phyloP scores from a whole-genome alignment of 2,888 invertebrate species.

The Sinohyriopsis cumingii region DNA sequence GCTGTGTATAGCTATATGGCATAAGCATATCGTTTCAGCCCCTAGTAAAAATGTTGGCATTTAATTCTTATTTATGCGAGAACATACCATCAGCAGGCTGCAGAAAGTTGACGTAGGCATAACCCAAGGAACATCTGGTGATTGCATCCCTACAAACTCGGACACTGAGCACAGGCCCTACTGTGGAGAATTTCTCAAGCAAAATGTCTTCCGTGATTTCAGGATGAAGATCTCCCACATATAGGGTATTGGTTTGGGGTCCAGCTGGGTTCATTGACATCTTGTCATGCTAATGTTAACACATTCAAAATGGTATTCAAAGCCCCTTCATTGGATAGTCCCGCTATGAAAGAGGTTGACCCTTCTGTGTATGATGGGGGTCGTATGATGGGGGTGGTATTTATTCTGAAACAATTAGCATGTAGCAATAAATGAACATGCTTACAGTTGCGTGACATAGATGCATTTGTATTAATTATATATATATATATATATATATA shows the following conservation, averaged over 20 bases:
- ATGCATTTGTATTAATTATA: too few relatives aligned
- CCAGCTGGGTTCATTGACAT: conserved; percentile 45
- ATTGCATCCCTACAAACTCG: conserved; percentile 98
- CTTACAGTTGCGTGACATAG: too few relatives aligned
- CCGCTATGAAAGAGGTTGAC: too few relatives aligned
- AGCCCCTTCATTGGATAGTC: too few relatives aligned
- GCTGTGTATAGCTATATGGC: too few relatives aligned
- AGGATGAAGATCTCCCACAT: conserved; percentile 98
- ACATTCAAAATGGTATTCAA: conserved; percentile 7
- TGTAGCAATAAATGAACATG: too few relatives aligned
- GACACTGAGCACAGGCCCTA: conserved; percentile 98
- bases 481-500: too few relatives aligned
- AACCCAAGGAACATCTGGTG: conserved; percentile 96
- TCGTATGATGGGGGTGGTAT: background rate
- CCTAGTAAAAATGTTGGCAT: too few relatives aligned
- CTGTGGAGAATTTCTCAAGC: conserved; percentile 99
- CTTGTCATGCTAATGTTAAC: conserved; percentile 12
- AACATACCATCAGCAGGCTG: conserved; percentile 98
- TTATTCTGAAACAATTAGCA: conserved; percentile 12
- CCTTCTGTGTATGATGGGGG: too few relatives aligned
- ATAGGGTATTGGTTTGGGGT: conserved; percentile 78
- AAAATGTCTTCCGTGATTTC: conserved; percentile 98
- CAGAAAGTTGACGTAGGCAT: conserved; percentile 99
- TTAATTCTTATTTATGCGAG: background rate
- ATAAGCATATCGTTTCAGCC: too few relatives aligned